A percentile compares a stretch with the other conserved stretches of the same genome.
These are phyloP conservation scores for Chlorodrepanis virens DNA, from an alignment of 2,113 vertebrate genomes.

Conservation along the genomic window DNA sequence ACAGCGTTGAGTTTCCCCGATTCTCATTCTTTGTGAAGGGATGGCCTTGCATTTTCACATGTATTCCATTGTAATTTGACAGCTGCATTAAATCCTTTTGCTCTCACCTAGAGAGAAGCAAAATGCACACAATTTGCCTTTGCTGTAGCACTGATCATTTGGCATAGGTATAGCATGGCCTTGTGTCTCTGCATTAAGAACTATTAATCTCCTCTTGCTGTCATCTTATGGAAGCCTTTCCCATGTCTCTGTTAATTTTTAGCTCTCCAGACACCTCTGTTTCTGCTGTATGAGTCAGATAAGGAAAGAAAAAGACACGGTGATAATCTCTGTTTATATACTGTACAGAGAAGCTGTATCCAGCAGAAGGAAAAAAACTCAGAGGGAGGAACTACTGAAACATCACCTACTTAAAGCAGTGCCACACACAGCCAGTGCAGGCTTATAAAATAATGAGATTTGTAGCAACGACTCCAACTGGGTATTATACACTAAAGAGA, in stretches of 20 bases:
- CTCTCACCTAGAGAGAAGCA: neutral
- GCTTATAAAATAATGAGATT: slow-evolving; percentile 43
- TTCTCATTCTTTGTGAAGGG: neutral
- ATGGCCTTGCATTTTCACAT: neutral
- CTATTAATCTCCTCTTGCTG: neutral
- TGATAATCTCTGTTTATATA: slow-evolving; percentile 13
- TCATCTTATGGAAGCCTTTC: neutral
- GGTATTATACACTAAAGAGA: slow-evolving; percentile 37
- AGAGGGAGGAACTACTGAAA: neutral
- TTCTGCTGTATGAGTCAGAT: slow-evolving; percentile 22
- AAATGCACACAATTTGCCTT: neutral
- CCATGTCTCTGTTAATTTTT: neutral
- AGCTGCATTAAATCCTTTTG: neutral
- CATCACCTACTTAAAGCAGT: slow-evolving; percentile 8
- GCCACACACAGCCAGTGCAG: neutral
- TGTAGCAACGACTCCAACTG: neutral
- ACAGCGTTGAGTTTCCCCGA: rapidly evolving
- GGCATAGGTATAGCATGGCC: neutral
- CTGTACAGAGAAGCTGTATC: neutral
- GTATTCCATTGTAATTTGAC: neutral
- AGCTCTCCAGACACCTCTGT: slow-evolving; percentile 16
- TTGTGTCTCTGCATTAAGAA: neutral
- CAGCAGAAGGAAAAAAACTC: neutral
- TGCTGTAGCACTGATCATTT: neutral
- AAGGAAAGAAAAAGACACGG: neutral